These are phyloP conservation scores for Onchidella celtica DNA, from an alignment of 2,888 invertebrate species.

Conservation along the genomic window DNA sequence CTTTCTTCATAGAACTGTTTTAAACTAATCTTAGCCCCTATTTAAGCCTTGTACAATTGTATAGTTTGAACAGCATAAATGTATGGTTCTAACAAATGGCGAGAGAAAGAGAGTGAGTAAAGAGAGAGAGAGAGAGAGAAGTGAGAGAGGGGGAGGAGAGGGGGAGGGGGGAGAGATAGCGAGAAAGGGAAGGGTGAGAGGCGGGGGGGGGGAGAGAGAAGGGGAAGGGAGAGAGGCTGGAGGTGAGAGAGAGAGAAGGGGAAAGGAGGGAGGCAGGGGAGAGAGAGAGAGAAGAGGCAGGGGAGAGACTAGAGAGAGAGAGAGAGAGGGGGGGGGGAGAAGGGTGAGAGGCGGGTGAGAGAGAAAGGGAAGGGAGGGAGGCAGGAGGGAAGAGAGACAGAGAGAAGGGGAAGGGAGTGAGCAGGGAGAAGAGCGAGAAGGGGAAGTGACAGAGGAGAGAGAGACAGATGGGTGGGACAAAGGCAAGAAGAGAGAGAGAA, in stretches of 20 bases:
- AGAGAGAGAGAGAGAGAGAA: no score
- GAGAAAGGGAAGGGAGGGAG: constrained; percentile 21
- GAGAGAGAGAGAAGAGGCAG: neutral
- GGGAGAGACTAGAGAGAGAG: neutral
- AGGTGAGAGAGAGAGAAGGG: neutral
- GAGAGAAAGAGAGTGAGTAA: no score
- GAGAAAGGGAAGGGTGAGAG: constrained; percentile 17
- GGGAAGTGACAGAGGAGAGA: no score
- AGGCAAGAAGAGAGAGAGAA: neutral
- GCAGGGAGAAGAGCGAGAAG: no score
- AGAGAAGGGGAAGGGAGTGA: constrained; percentile 2
- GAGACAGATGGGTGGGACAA: constrained; percentile 29
- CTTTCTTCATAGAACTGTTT: no score
- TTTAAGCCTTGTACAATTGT: no score
- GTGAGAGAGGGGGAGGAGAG: no score
- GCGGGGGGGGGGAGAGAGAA: constrained; percentile 25
- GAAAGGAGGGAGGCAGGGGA: neutral
- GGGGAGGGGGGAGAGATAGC: no score
- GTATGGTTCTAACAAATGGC: no score
- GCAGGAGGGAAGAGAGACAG: neutral
- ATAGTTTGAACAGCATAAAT: no score
- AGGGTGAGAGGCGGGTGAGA: neutral
- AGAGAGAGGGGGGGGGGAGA: neutral
- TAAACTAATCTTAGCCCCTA: no score
- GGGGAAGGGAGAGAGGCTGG: constrained; percentile 13